Percentiles rank a stretch among this genome's conserved stretches.
Conservation (phyloP, 2,888 invertebrate genomes). For the Parascotia fuliginaria region DNA sequence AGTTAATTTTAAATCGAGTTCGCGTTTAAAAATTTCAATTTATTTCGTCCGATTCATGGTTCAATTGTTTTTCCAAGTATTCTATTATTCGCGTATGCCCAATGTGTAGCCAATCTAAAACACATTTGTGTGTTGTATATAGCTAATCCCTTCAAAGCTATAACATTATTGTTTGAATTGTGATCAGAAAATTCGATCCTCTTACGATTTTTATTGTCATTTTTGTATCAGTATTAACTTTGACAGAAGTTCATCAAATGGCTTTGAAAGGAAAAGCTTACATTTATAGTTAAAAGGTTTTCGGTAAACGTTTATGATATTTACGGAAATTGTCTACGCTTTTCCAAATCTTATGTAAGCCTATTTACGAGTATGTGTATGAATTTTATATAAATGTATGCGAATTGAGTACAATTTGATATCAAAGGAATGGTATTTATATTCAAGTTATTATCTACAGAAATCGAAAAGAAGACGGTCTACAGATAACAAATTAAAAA, state of each 20-base stretch:
- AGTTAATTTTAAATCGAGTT: conserved; percentile 27
- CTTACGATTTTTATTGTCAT: conserved; percentile 17
- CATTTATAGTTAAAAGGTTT: conserved; percentile 9
- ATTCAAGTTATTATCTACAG: no score
- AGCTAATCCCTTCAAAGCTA: conserved; percentile 44
- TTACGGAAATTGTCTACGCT: conserved; percentile 16
- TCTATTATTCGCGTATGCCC: conserved; percentile 33
- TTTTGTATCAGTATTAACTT: conserved; percentile 19
- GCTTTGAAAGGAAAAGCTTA: conserved; percentile 11
- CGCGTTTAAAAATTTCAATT: conserved; percentile 31
- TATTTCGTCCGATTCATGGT: conserved; percentile 25
- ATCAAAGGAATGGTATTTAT: no score
- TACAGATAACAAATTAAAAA: no score
- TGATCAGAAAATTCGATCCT: not conserved
- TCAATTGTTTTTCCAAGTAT: conserved; percentile 28
- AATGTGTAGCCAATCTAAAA: conserved; percentile 37
- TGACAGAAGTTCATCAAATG: conserved; percentile 24
- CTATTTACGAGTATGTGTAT: not conserved
- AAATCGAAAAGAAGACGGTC: no score
- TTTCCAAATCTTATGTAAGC: conserved; percentile 6
- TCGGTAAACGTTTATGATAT: conserved; percentile 22
- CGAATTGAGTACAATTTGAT: no score
- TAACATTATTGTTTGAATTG: conserved; percentile 20
- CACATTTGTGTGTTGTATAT: conserved; percentile 35
- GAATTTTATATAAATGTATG: no score